phyloP scores from a whole-genome alignment of 2,888 invertebrate genomes.

The Norana najaformis region DNA sequence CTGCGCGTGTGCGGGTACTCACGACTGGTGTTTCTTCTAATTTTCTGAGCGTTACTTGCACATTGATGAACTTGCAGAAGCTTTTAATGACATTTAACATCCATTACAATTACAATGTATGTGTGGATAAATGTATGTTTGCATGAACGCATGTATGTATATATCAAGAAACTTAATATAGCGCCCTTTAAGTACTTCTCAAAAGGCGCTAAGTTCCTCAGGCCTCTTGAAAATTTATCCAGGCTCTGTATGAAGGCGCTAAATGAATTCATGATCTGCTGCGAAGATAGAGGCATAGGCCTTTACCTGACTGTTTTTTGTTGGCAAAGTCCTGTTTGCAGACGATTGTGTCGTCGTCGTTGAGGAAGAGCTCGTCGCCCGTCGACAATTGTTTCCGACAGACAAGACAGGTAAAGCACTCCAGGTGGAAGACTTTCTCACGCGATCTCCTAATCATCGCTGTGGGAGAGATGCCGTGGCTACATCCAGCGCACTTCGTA shows the following conservation, averaged over 20 bases:
- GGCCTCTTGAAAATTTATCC: not conserved
- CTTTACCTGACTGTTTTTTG: not conserved
- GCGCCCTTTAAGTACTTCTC: not conserved
- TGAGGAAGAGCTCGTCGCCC: slow-evolving; percentile 94
- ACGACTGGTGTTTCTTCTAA: too few species aligned
- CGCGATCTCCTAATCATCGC: slow-evolving; percentile 69
- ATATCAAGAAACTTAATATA: too few species aligned
- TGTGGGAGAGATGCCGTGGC: slow-evolving; percentile 91
- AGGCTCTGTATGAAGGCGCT: not conserved
- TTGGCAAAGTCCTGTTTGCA: slow-evolving; percentile 89
- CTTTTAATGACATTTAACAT: too few species aligned
- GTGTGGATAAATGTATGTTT: too few species aligned
- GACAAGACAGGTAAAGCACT: slow-evolving; percentile 97
- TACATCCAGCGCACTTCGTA: slow-evolving; percentile 96
- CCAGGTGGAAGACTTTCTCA: slow-evolving; percentile 97
- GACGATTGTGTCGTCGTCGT: slow-evolving; percentile 97
- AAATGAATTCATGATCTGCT: not conserved
- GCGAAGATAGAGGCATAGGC: not conserved
- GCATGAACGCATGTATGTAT: too few species aligned
- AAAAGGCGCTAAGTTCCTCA: not conserved
- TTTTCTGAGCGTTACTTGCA: too few species aligned
- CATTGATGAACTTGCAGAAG: too few species aligned
- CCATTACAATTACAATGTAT: too few species aligned
- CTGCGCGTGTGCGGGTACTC: too few species aligned
- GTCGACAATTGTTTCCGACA: slow-evolving; percentile 96